Conservation (phyloP, 2,888 invertebrate species). For the Campoletis raptor region DNA sequence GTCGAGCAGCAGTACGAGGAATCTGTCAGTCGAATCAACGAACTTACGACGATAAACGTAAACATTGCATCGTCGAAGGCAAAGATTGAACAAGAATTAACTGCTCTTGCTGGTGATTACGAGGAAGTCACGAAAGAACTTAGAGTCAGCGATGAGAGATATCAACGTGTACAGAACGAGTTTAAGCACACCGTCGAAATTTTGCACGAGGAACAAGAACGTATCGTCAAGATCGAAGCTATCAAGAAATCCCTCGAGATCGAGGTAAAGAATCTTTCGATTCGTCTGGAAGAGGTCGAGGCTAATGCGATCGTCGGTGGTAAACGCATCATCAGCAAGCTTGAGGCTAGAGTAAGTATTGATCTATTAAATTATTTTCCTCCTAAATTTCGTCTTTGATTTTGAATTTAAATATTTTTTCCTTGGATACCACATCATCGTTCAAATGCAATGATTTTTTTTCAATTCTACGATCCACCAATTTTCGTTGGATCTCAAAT, state of each 20-base stretch:
- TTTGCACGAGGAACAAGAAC: conserved; percentile 98
- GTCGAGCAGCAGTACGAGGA: conserved; percentile 97
- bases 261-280: conserved; percentile 97
- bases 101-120: conserved; percentile 96
- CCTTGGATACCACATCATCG: not conserved
- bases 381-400: not conserved
- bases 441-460: no score
- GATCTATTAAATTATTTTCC: not conserved
- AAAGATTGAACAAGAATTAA: conserved; percentile 97
- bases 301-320: conserved; percentile 98
- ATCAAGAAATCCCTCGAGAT: conserved; percentile 99
- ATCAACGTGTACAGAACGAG: conserved; percentile 96
- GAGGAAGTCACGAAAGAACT: conserved; percentile 99
- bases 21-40: conserved; percentile 95
- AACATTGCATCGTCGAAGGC: conserved; percentile 97
- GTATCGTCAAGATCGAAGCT: conserved; percentile 98
- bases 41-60: conserved; percentile 97
- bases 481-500: not conserved
- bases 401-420: not conserved
- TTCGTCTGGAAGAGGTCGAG: conserved; percentile 98
- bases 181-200: conserved; percentile 97
- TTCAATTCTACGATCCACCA: no score
- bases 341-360: conserved; percentile 91
- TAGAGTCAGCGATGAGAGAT: conserved; percentile 96
- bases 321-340: conserved; percentile 98